Evolutionary conservation across 35 echinoderm and acorn worm genomes (phyloP).

Genomic region (Acanthaster planci): DNA sequence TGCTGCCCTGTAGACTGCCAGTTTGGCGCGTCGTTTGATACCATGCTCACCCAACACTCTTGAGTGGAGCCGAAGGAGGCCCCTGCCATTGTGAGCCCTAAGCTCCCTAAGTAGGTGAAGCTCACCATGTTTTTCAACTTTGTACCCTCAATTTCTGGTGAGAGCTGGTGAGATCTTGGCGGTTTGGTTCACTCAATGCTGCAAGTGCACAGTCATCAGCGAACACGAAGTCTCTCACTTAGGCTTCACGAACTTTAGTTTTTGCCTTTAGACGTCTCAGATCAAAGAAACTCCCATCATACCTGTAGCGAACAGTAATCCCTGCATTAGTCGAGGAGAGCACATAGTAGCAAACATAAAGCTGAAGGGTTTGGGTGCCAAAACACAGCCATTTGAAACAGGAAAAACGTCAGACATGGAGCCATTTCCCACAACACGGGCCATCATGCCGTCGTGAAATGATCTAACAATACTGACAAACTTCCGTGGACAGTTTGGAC

Average conservation of each 20-base stretch:
- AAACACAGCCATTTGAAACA: background rate
- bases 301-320: background rate
- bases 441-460: too few species aligned
- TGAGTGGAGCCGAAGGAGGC: background rate
- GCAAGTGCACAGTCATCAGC: background rate
- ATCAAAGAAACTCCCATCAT: background rate
- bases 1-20: background rate
- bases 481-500: too few species aligned
- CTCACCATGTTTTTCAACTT: background rate
- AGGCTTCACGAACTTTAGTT: background rate
- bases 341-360: constrained; percentile 13
- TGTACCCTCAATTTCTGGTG: background rate
- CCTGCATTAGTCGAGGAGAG: background rate
- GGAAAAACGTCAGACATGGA: constrained; percentile 25
- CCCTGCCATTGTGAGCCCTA: background rate
- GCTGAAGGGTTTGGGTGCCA: constrained; percentile 11
- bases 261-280: background rate
- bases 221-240: background rate
- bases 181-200: background rate
- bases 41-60: background rate
- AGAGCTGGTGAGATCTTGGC: background rate
- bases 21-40: background rate
- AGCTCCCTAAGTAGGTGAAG: background rate
- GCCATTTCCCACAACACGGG: constrained; percentile 18
- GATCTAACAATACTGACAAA: too few species aligned